Evolutionary conservation across 2,113 vertebrate genomes (phyloP).

Genomic region (Psilopsiagon aurifrons): DNA sequence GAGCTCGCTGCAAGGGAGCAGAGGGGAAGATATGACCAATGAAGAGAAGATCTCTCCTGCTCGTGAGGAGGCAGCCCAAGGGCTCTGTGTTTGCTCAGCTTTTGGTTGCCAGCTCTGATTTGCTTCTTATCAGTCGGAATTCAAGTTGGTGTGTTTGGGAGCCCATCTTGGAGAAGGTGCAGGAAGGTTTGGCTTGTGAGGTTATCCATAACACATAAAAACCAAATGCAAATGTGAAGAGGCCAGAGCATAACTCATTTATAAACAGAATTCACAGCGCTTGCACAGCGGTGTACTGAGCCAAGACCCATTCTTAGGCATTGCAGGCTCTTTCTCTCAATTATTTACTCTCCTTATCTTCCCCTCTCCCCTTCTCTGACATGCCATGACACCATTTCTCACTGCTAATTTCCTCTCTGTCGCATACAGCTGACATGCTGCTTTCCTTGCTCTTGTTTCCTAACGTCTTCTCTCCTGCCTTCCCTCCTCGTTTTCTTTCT

Average conservation of each 20-base stretch:
- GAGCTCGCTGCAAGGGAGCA: accelerated
- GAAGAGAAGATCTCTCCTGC: not conserved
- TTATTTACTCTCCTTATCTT: conserved; percentile 60
- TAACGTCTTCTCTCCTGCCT: not conserved
- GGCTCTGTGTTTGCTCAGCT: conserved; percentile 12
- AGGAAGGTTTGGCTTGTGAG: not conserved
- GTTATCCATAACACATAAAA: not conserved
- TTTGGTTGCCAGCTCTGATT: conserved; percentile 37
- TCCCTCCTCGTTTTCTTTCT: not conserved
- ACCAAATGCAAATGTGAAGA: conserved; percentile 26
- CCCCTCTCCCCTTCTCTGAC: conserved; percentile 17
- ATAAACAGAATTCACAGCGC: conserved; percentile 17
- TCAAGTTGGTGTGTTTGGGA: not conserved
- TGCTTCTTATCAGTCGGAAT: conserved; percentile 13
- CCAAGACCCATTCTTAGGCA: not conserved
- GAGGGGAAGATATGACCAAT: accelerated
- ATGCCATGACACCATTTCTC: conserved; percentile 15
- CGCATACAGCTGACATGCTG: not conserved
- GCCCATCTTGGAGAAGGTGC: not conserved
- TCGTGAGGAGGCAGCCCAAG: not conserved
- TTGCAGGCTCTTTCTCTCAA: conserved; percentile 43
- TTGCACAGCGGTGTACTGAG: conserved; percentile 13
- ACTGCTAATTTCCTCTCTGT: conserved; percentile 28
- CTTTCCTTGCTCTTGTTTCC: not conserved
- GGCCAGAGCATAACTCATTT: conserved; percentile 51